Conservation (phyloP, 2,113 vertebrate genomes). For the Azemiops feae region DNA sequence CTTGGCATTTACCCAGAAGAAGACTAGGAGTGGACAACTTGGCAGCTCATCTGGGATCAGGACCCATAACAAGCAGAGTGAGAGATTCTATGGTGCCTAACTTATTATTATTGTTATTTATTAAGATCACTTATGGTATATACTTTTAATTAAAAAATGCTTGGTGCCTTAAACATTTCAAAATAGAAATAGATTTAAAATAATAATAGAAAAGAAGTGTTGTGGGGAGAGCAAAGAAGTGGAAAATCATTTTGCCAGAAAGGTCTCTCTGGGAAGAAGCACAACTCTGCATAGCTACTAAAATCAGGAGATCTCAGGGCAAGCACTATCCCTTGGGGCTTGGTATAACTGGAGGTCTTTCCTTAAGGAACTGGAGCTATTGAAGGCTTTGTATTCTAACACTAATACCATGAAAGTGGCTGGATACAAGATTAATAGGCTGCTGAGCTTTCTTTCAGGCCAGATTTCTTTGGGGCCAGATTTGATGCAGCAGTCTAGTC, state of each 20-base stretch:
- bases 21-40: not conserved
- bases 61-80: not conserved
- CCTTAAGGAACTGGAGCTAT: not conserved
- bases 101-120: not conserved
- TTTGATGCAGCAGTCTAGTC: not conserved
- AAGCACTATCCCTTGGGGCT: not conserved
- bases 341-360: not conserved
- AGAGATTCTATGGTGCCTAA: not conserved
- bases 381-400: not conserved
- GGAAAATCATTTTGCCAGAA: not conserved
- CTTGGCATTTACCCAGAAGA: not conserved
- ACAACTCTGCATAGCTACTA: not conserved
- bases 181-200: not conserved
- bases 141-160: not conserved
- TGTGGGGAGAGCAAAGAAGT: not conserved
- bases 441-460: not conserved
- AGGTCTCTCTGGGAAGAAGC: not conserved
- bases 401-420: not conserved
- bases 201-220: not conserved
- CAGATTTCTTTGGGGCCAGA: not conserved
- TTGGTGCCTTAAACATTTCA: not conserved
- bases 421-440: not conserved
- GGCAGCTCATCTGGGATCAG: not conserved
- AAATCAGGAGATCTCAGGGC: not conserved
- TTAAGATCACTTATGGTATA: not conserved